Base-by-base conservation (phyloP, 2,888 invertebrate genomes). In the Rhogogaster chlorosoma region DNA sequence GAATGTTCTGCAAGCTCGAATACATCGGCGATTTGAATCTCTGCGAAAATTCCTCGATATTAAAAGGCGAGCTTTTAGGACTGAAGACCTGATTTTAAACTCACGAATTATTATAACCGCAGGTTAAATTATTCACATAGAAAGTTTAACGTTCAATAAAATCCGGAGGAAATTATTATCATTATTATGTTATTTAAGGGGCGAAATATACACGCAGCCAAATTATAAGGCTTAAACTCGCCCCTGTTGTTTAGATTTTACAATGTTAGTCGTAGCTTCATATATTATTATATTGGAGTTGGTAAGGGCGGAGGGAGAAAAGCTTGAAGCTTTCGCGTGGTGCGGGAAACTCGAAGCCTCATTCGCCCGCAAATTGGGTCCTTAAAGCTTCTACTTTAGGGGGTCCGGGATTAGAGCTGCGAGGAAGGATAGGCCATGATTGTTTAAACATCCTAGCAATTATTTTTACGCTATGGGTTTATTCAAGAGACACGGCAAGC, bases 371-470 rank as follows among this genome's bases (percentile, higher is more conserved):
- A 78, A 78, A 78, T 78, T 57, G 78, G 57, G 78, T 78, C 57
- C 57, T 57, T 61, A 57, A 78, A 57, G 78, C 49, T 78, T 22
- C 57, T 61, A 78, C 57, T 57, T 61, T 61, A 78, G 15, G 78
- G 36, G 75, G 57, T 57, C 78, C 18, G 9, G 77, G 45, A 49
- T 77, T 38, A 77, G 53, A 45, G 53, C 77, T 45, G 49, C 77
- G 32, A 49, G 18, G 15, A 29, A 53, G 53, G 22, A 29, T 42
- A 42, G 42, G 26, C 73, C 73, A 49, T 77, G 77, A 77, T 77
- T 53, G 77, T 77, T 77, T 26, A 77, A 77, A 77, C 77, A 77
- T 77, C 77, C 77, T 29, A 53, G 49, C 77, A 77, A 77, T 77
- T 77, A 77, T 77, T 77, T 77, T 77, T 77, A 77, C 49, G 49